Base-by-base conservation (phyloP, 2,888 invertebrate genomes). In the Petrophora chlorosata region DNA sequence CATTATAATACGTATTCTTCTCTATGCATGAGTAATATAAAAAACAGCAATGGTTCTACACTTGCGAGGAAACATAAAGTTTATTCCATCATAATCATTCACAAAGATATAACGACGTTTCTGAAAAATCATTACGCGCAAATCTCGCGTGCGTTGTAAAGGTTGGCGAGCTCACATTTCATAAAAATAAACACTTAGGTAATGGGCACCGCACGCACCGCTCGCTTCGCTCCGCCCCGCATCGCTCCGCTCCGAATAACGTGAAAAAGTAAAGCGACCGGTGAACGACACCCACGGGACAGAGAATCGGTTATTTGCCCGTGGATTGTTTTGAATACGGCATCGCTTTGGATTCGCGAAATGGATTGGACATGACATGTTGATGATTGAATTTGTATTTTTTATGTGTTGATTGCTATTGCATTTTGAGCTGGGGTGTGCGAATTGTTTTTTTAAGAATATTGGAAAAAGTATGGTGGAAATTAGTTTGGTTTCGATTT, bases 251-350 rank as follows among this genome's bases (percentile, higher is more conserved):
- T 56, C 57, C 51, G 10, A n/a, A 28, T 79, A 76, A 82, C 81
- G 79, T 76, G 79, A 76, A 83, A 83, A 82, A 84, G 79, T 87
- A 82, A 86, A 85, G 78, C 85, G 81, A 79, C 73, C 71, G 57
- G 61, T 55, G 66, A 83, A 90, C 86, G 86, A 78, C 78, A 54
- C 90, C 85, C 90, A 8, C 12, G 90, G 82, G 90, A 73, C 69
- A 59, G 46, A 59, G 82, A 80, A 85, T 86, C 86, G 85, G 86
- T 85, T 85, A 83, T 85, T 80, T 83, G 82, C 77, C 72, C 69
- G 79, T 80, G 82, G 85, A 87, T 85, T 84, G 87, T 87, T 88
- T 85, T 85, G 86, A 86, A 88, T 85, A 84, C 73, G 71, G 58
- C 40, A 45, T 13, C 29, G 39, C 41, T 48, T 58, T 64, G 68